Percentiles rank a stretch among this genome's conserved stretches.
Conservation (phyloP, 2,113 vertebrate genomes). For the Enhydra lutris region DNA sequence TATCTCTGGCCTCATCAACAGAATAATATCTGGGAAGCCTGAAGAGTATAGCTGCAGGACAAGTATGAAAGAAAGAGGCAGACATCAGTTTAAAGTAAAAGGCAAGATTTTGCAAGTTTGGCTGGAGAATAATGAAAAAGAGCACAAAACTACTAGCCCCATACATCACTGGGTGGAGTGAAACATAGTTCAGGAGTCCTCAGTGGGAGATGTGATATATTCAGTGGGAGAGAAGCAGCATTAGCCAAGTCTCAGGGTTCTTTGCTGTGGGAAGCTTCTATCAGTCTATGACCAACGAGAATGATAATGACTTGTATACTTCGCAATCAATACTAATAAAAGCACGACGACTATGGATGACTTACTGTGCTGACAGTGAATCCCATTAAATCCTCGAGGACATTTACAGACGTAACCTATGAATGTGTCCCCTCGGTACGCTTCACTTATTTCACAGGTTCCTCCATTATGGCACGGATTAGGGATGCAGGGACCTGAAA, state of each 20-base stretch:
- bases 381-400: constrained; percentile 92
- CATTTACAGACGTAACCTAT: constrained; percentile 98
- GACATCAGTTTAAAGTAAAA: neutral
- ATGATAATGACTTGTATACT: constrained; percentile 24
- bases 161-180: accelerated
- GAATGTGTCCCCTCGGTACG: constrained; percentile 96
- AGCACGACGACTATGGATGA: constrained; percentile 45
- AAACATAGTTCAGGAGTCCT: neutral
- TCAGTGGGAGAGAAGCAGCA: neutral
- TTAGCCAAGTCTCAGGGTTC: neutral
- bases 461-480: constrained; percentile 99
- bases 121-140: neutral
- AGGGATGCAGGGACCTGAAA: constrained; percentile 93
- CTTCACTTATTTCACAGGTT: constrained; percentile 95
- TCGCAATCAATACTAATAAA: constrained; percentile 48
- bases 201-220: accelerated
- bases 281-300: neutral
- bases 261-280: neutral
- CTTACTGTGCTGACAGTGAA: constrained; percentile 99
- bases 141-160: neutral
- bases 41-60: neutral
- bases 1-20: neutral
- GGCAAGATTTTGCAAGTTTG: neutral
- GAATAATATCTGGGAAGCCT: neutral
- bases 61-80: neutral